These are phyloP conservation scores for silkworm (Bombyx mori) DNA, from an alignment of 1,140 invertebrate species.

Conservation along the genomic window DNA sequence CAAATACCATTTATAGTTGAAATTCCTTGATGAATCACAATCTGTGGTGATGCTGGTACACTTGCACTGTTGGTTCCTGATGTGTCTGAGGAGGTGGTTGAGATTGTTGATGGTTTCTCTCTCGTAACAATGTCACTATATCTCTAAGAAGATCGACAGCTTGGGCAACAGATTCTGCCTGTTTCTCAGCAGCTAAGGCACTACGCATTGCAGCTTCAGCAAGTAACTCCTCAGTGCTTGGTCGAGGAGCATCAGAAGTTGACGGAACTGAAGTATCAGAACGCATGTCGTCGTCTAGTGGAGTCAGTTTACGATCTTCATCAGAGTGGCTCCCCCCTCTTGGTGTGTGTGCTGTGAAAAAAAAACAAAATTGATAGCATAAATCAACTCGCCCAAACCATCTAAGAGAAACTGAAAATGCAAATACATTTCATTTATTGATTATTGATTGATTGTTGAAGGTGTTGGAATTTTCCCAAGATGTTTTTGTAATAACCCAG, in stretches of 20 bases:
- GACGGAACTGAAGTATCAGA: conserved; percentile 30
- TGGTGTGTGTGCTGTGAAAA: not conserved
- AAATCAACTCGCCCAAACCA: too few species aligned
- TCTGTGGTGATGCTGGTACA: not conserved
- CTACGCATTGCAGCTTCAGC: conserved; percentile 56
- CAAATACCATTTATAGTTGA: too few species aligned
- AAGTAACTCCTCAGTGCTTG: conserved; percentile 48
- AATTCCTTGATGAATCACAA: too few species aligned
- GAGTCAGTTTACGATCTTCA: conserved; percentile 41
- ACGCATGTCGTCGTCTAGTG: conserved; percentile 44
- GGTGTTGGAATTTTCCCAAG: too few species aligned
- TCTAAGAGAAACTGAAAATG: too few species aligned
- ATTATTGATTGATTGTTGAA: too few species aligned
- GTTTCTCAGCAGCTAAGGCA: conserved; percentile 56
- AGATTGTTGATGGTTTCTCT: conserved; percentile 13
- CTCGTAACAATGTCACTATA: conserved; percentile 35
- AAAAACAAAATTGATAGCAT: too few species aligned
- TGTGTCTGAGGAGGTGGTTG: conserved; percentile 11
- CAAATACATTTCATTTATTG: too few species aligned
- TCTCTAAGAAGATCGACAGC: conserved; percentile 50
- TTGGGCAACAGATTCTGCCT: conserved; percentile 53
- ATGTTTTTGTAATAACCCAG: too few species aligned
- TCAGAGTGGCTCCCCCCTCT: conserved; percentile 31
- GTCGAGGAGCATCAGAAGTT: conserved; percentile 21
- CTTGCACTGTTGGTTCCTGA: not conserved